These are phyloP conservation scores for Scophthalmus maximus DNA, from an alignment of 2,113 vertebrate species.

Conservation along the genomic window DNA sequence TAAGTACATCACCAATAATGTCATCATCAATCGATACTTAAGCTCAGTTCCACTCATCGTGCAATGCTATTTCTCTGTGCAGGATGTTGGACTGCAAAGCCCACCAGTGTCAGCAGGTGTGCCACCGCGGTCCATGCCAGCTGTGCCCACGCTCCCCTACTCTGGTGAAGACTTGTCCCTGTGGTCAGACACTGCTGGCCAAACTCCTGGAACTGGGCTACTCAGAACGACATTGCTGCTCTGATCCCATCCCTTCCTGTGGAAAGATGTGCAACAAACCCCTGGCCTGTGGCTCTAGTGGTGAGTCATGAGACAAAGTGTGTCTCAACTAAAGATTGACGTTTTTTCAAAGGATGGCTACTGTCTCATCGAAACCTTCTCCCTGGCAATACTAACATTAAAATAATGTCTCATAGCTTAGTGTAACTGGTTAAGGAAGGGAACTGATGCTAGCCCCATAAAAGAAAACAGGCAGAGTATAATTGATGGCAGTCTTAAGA, in stretches of 20 bases:
- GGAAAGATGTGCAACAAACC: conserved; percentile 95
- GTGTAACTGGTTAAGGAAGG: neutral
- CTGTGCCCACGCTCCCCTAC: conserved; percentile 89
- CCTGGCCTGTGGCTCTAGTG: conserved; percentile 90
- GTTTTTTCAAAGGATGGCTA: neutral
- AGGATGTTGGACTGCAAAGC: conserved; percentile 91
- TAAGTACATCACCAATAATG: conserved; percentile 77
- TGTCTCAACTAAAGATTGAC: no score
- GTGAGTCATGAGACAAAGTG: conserved; percentile 74
- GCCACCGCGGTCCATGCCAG: conserved; percentile 90
- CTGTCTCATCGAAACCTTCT: no score
- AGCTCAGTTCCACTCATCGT: neutral
- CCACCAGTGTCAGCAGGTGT: conserved; percentile 89
- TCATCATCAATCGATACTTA: neutral
- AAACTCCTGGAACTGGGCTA: conserved; percentile 94
- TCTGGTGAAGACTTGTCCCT: conserved; percentile 90
- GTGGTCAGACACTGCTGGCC: conserved; percentile 90
- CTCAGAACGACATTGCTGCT: conserved; percentile 87
- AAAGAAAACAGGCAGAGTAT: neutral
- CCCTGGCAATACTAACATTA: neutral
- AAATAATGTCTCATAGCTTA: neutral
- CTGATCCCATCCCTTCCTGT: conserved; percentile 93
- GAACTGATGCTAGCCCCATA: neutral
- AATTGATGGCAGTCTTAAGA: no score
- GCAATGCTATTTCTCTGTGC: neutral